Evolutionary conservation across 2,113 vertebrate genomes (phyloP), one percentile per base, ranked within the genome.

Genomic region (Osmerus mordax): DNA sequence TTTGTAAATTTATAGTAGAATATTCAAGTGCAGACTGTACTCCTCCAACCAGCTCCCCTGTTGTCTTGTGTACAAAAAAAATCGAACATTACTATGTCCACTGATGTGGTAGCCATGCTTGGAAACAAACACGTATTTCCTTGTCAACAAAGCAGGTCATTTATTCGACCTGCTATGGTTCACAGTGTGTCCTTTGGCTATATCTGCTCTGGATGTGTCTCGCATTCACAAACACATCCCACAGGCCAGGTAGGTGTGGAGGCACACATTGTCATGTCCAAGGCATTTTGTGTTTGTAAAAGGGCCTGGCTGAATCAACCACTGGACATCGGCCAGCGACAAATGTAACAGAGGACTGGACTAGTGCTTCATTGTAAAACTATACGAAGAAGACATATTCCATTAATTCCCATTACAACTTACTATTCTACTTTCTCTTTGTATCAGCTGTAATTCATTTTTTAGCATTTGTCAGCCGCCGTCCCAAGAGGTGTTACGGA

Each of bases 51-150:
- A 41, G 8, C 14, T 16, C 14, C 15, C 1, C 54, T 55, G 14
- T 3, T 55, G 2, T 55, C 14, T 55, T 55, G 54, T 55, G 54
- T 15, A n/a, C 14, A 23, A 54, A 15, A 61, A 4, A 36, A 18
- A 41, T 15, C 71, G 13, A 28, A 71, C 25, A 18, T 4, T 32
- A 72, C 62, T 32, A 8, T 70, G 74, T 78, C 61, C 55, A 59
- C 77, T 76, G 73, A 32, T 62, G 54, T 56, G 52, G 69, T 47
- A 63, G n/a, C 54, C 36, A 14, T 8, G 51, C 3, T 13, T 21
- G 59, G 76, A 72, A 78, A 80, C 76, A 84, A 79, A 84, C 70
- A 85, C n/a, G 65, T 47, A 74, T 77, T 77, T 67, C 66, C 55
- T 75, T 70, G 78, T 83, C 82, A 79, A 75, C 74, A 74, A 75